Percentiles rank a stretch among this genome's conserved stretches.
Conservation (phyloP, 2,797 vertebrate species). For the Brachymystax lenok region DNA sequence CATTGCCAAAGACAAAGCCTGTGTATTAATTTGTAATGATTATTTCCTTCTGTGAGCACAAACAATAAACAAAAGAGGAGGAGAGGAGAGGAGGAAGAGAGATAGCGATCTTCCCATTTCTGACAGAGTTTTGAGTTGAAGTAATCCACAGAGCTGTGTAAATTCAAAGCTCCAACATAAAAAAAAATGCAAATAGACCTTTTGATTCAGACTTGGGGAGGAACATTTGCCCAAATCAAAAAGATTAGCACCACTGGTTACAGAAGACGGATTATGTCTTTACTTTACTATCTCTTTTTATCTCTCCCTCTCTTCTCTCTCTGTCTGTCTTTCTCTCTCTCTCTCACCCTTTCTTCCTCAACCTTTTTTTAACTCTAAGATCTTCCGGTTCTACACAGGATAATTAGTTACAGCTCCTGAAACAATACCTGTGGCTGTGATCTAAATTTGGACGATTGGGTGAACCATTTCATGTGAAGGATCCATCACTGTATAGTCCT, state of each 20-base stretch:
- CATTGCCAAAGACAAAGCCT: constrained; percentile 5
- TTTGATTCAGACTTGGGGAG: constrained; percentile 63
- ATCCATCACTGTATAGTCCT: too few relatives aligned
- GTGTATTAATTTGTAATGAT: constrained; percentile 4
- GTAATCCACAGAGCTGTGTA: constrained; percentile 69
- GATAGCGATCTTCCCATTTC: constrained; percentile 68
- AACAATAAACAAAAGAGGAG: background rate
- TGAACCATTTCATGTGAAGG: too few relatives aligned
- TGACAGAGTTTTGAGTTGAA: constrained; percentile 64
- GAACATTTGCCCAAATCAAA: constrained; percentile 60
- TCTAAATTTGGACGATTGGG: constrained; percentile 33
- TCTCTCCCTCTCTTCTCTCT: too few relatives aligned
- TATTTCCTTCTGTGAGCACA: constrained; percentile 1
- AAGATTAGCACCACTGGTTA: constrained; percentile 63
- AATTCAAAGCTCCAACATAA: constrained; percentile 68
- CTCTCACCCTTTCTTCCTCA: constrained; percentile 17
- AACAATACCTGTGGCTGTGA: constrained; percentile 35
- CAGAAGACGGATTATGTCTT: constrained; percentile 60
- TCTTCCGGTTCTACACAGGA: background rate
- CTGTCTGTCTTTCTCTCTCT: background rate
- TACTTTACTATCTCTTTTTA: constrained; percentile 29
- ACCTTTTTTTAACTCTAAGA: too few relatives aligned
- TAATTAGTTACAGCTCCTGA: constrained; percentile 22
- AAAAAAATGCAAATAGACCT: constrained; percentile 62
- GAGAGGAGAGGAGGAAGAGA: constrained; percentile 6